These are phyloP conservation scores for Moxostoma hubbsi DNA, from an alignment of 2,797 vertebrate genomes.

Conservation along the genomic window DNA sequence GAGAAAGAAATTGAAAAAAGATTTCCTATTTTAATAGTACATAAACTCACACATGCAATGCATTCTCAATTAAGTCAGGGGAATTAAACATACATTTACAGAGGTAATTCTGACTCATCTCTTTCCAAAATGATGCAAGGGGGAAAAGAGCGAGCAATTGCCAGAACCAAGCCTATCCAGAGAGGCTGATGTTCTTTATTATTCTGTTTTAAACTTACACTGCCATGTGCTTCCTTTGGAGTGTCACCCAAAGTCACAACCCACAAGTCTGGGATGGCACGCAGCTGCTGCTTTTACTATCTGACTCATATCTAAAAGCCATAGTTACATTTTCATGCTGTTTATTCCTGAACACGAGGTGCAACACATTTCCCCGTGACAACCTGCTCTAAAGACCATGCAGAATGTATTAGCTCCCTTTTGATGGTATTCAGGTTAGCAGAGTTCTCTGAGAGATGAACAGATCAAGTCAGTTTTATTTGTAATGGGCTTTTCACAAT, in stretches of 20 bases:
- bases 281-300: slow-evolving; percentile 68
- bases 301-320: slow-evolving; percentile 45
- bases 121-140: slow-evolving; percentile 30
- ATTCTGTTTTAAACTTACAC: slow-evolving; percentile 55
- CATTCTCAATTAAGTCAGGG: neutral
- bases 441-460: slow-evolving; percentile 2
- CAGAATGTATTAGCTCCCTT: neutral
- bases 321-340: slow-evolving; percentile 58
- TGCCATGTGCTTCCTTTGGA: slow-evolving; percentile 64
- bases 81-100: slow-evolving; percentile 9
- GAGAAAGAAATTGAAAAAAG: neutral
- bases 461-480: too few species aligned
- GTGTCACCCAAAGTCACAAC: slow-evolving; percentile 66
- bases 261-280: slow-evolving; percentile 65
- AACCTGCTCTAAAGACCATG: neutral
- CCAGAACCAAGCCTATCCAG: slow-evolving; percentile 30
- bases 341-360: slow-evolving; percentile 59
- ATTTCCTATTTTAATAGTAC: neutral
- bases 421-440: slow-evolving; percentile 23
- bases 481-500: too few species aligned
- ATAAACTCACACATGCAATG: neutral
- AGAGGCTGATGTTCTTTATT: slow-evolving; percentile 46
- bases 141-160: slow-evolving; percentile 24
- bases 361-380: slow-evolving; percentile 35
- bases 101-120: slow-evolving; percentile 19